Percentiles rank a stretch among this genome's conserved stretches.
Conservation (phyloP, 2,888 invertebrate species). For the Syrphus vitripennis region DNA sequence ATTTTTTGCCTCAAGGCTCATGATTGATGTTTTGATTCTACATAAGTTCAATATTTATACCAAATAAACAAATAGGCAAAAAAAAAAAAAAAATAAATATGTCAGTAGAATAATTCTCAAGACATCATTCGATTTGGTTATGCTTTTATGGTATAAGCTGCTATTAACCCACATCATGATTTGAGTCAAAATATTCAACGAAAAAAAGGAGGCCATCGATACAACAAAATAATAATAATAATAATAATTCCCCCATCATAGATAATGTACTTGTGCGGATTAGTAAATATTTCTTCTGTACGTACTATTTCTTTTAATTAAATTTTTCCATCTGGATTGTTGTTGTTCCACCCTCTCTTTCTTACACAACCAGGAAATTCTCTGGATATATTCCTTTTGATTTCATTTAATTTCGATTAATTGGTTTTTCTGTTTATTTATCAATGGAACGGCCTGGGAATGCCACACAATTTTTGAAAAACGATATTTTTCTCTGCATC, state of each 20-base stretch:
- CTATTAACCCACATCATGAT: slow-evolving; percentile 35
- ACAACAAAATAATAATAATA: background rate
- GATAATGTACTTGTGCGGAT: background rate
- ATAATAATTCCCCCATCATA: background rate
- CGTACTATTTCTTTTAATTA: slow-evolving; percentile 4
- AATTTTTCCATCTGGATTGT: slow-evolving; percentile 31
- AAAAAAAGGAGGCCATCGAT: background rate
- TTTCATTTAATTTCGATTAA: slow-evolving; percentile 40
- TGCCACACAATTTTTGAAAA: background rate
- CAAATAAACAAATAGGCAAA: too few relatives aligned
- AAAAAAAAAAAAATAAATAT: background rate
- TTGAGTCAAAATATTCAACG: background rate
- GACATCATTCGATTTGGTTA: background rate
- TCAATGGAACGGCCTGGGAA: background rate
- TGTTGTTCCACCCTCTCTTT: slow-evolving; percentile 12
- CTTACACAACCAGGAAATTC: slow-evolving; percentile 15
- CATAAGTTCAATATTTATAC: background rate
- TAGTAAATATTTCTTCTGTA: background rate
- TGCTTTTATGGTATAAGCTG: slow-evolving; percentile 31
- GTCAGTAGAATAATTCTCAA: slow-evolving; percentile 14
- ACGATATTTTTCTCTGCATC: background rate
- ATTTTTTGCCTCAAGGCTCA: background rate
- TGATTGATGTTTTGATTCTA: slow-evolving; percentile 18
- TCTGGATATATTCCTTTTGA: slow-evolving; percentile 14
- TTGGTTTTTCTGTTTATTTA: slow-evolving; percentile 19